Evolutionary conservation across 1,140 invertebrate genomes (phyloP), one percentile per base, ranked within the genome.

Genomic region (Pteromalus puparum): DNA sequence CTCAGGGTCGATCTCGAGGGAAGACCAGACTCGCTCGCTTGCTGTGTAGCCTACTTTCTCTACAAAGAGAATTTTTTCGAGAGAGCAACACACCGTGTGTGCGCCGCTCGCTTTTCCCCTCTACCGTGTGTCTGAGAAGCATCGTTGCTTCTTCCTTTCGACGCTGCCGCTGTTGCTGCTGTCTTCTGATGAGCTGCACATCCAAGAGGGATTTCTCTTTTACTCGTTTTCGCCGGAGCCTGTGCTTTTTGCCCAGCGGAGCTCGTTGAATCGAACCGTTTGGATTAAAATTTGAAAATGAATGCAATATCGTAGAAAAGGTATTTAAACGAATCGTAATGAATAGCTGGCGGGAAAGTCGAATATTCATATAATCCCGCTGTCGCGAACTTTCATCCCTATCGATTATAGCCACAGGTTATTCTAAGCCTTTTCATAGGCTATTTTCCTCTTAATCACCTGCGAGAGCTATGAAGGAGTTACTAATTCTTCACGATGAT

Each of bases 1-100:
- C 74, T 78, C 75, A 79, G 87, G 84, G 65, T 81, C 79, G 83
- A 65, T 73, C 77, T 73, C 77, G 70, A 65, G 65, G 65, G 84
- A 12, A 30, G 28, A 30, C n/a, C 24, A 70, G 73, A 81, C 81
- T 77, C 79, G 65, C 76, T 85, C 87, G 86, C 77, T 15, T 28
- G 74, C 87, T 83, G 84, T 79, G 78, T 91, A 92, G 90, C 91
- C 91, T 92, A 92, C 91, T 92, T 92, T 92, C 91, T 92, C 91
- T 88, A 87, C 87, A 88, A 89, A 91, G 90, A 89, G 91, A 92
- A 92, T 92, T 91, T 90, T 90, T 88, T 75, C 46, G 72, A 74
- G 72, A 70, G 26, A 42, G 72, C 72, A 34, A 18, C 28, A 88
- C 88, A 68, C 81, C 82, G 87, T 76, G 82, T 88, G 85, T 86